Base-by-base conservation (phyloP, 2,888 invertebrate genomes). In the Oasisia sp. region DNA sequence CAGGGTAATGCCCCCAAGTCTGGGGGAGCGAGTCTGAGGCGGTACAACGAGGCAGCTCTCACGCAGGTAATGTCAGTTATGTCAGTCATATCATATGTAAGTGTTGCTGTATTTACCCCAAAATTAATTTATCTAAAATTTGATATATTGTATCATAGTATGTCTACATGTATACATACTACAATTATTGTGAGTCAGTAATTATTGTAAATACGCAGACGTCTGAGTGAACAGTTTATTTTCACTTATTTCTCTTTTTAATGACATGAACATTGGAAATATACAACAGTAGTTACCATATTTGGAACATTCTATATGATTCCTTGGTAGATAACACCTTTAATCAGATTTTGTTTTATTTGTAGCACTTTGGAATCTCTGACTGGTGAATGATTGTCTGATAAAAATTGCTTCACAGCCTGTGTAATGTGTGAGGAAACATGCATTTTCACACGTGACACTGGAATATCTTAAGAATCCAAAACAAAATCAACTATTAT, bases 21-120 rank as follows among this genome's bases (percentile, higher is more conserved):
- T 91, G 98, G 98, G 0, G 98, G 98, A 0, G 97, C 98, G 0
- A 98, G 97, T 94, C 96, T 98, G 58, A 96, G 98, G 92, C 97
- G 98, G 93, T 98, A 98, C 95, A 98, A 98, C 95, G 98, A 98
- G 96, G 97, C 97, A 45, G 97, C 98, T 91, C 97, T 98, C 93
- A 96, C 97, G 74, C 97, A 98, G 97, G 98, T 98, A 12, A 44
- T 92, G n/a, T 38, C 45, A 3, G 11, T 27, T 44, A 89, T 32
- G 19, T n/a, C 11, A 27, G 50, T 32, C 9, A 9, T 9, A 50
- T 12, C 1, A 12, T 50, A 50, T 50, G 14, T 12, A 9, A 50
- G 50, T 50, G 50, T 50, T 50, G 50, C 50, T 1, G 50, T 12
- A 50, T 50, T 50, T 50, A 50, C 9, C 9, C 50, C 14, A 50